A percentile compares a stretch with the other conserved stretches of the same genome.
These are phyloP conservation scores for Boulengeromyrus knoepffleri DNA, from an alignment of 2,113 vertebrate species.

Conservation along the genomic window DNA sequence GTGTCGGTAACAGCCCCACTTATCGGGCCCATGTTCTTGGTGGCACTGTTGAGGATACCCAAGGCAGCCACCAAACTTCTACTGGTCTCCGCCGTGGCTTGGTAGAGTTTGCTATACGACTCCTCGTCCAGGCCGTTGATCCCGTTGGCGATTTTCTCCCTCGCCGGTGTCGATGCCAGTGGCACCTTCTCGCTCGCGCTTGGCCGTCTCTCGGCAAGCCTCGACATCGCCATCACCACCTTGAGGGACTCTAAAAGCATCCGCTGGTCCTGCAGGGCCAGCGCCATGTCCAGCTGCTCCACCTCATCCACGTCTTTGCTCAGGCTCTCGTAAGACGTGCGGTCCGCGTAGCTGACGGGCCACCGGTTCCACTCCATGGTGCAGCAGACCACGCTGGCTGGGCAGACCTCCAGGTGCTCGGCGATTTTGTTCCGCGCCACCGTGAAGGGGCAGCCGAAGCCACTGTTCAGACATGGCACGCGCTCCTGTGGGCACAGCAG, in stretches of 20 bases:
- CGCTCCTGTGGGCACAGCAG: conserved; percentile 83
- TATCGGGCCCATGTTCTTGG: conserved; percentile 65
- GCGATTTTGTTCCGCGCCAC: conserved; percentile 81
- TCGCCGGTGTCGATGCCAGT: conserved; percentile 52
- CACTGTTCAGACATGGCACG: conserved; percentile 85
- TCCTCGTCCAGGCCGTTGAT: conserved; percentile 78
- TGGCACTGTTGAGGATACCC: conserved; percentile 76
- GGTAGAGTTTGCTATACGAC: conserved; percentile 80
- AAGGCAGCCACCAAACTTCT: conserved; percentile 86
- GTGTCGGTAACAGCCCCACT: conserved; percentile 51
- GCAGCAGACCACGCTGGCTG: conserved; percentile 92
- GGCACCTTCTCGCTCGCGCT: conserved; percentile 52
- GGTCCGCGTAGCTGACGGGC: conserved; percentile 87
- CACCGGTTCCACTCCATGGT: conserved; percentile 99
- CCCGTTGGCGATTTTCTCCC: conserved; percentile 67
- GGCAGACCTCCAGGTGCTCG: conserved; percentile 85
- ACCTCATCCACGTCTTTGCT: conserved; percentile 80
- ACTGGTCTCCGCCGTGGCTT: conserved; percentile 86
- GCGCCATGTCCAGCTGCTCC: conserved; percentile 84
- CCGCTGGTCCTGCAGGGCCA: conserved; percentile 90
- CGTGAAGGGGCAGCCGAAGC: conserved; percentile 82
- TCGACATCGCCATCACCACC: conserved; percentile 83
- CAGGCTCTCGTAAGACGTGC: conserved; percentile 85
- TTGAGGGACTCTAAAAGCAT: conserved; percentile 89
- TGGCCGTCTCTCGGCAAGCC: conserved; percentile 55